A percentile compares a stretch with the other conserved stretches of the same genome.
Conservation (phyloP, 1,140 invertebrate genomes). For the Oncopodura yosiiana region DNA sequence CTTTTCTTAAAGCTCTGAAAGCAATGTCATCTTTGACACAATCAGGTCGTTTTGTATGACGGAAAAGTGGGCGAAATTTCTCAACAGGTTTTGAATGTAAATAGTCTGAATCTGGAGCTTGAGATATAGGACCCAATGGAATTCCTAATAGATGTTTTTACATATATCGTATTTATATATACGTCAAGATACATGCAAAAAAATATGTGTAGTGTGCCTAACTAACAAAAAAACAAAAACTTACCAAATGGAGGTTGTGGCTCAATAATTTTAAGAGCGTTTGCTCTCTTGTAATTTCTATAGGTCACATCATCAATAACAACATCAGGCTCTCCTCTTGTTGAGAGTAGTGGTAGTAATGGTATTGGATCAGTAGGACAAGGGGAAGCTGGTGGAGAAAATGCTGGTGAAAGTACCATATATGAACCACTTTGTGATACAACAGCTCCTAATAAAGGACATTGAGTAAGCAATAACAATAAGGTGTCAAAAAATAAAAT, state of each 20-base stretch:
- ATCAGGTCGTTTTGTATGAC: conserved; percentile 61
- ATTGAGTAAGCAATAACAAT: conserved; percentile 46
- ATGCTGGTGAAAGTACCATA: conserved; percentile 58
- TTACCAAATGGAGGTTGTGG: conserved; percentile 82
- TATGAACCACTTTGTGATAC: conserved; percentile 57
- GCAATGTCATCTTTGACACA: conserved; percentile 76
- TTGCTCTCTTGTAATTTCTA: conserved; percentile 64
- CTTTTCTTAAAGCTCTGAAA: conserved; percentile 70
- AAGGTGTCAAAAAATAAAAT: conserved; percentile 44
- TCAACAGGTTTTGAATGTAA: conserved; percentile 59
- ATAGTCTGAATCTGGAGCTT: conserved; percentile 67
- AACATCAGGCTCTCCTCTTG: conserved; percentile 52
- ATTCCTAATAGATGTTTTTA: conserved; percentile 84
- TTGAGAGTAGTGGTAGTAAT: not conserved
- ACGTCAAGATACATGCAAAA: too few relatives aligned
- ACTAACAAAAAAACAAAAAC: conserved; percentile 69
- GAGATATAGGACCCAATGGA: conserved; percentile 65
- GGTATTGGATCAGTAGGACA: conserved; percentile 8
- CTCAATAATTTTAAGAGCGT: conserved; percentile 43
- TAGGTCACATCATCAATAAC: conserved; percentile 73
- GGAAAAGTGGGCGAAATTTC: conserved; percentile 50
- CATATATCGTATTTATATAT: too few relatives aligned
- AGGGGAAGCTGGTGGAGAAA: conserved; percentile 38
- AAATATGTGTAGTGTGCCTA: too few relatives aligned
- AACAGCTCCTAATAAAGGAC: conserved; percentile 40